These are phyloP conservation scores for Brachionus rubens DNA, from an alignment of 1,140 invertebrate genomes.

Conservation along the genomic window DNA sequence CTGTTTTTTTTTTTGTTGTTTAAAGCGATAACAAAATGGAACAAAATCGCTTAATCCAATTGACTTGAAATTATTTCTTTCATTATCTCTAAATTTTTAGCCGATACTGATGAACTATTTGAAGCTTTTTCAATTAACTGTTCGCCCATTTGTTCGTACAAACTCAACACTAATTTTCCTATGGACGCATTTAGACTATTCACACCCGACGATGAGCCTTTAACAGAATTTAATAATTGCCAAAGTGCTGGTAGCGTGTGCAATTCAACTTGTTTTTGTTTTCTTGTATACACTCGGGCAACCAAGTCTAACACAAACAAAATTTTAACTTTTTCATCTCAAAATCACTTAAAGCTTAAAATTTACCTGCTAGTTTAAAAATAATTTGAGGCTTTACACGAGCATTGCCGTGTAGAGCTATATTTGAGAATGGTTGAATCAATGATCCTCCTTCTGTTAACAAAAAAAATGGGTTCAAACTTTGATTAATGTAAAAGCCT, in stretches of 20 bases:
- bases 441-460: conserved; percentile 53
- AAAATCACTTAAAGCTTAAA: neutral
- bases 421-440: conserved; percentile 56
- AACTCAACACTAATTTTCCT: conserved; percentile 49
- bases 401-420: conserved; percentile 53
- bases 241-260: conserved; percentile 57
- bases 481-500: too few species aligned
- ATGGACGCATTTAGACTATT: conserved; percentile 54
- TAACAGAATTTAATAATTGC: conserved; percentile 55
- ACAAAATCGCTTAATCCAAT: conserved; percentile 34
- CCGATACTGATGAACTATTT: conserved; percentile 52
- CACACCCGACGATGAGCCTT: conserved; percentile 53
- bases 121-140: conserved; percentile 53
- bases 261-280: conserved; percentile 56
- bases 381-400: conserved; percentile 58
- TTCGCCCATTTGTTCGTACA: conserved; percentile 55
- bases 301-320: conserved; percentile 53
- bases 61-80: conserved; percentile 48
- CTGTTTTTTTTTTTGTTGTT: neutral
- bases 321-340: neutral
- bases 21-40: too few species aligned
- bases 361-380: conserved; percentile 56
- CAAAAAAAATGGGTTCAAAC: neutral
- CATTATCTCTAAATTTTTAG: conserved; percentile 53
- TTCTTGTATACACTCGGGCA: conserved; percentile 54